Conservation (phyloP, 2,888 invertebrate genomes). For the Operophtera brumata region DNA sequence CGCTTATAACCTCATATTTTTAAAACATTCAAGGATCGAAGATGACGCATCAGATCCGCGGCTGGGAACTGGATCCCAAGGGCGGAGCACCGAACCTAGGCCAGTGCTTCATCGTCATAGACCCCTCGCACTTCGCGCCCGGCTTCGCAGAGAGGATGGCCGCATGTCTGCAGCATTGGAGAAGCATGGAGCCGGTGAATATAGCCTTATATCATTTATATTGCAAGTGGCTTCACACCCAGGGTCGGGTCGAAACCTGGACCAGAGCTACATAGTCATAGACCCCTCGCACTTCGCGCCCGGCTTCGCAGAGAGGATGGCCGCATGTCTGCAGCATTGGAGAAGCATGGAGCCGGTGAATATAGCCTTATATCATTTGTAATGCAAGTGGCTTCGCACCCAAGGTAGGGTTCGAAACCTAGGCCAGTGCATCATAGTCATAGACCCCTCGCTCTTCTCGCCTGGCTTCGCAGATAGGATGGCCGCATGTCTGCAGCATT, state of each 20-base stretch:
- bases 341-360: slow-evolving; percentile 84
- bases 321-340: slow-evolving; percentile 83
- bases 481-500: slow-evolving; percentile 83
- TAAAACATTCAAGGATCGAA: slow-evolving; percentile 64
- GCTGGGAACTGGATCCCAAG: slow-evolving; percentile 84
- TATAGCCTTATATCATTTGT: not conserved
- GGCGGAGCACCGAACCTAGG: slow-evolving; percentile 87
- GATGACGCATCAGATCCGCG: slow-evolving; percentile 86
- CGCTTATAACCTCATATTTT: too few relatives aligned
- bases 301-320: slow-evolving; percentile 87
- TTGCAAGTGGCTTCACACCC: slow-evolving; percentile 49
- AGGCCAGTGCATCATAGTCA: slow-evolving; percentile 93
- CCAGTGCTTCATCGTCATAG: slow-evolving; percentile 93
- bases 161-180: slow-evolving; percentile 84
- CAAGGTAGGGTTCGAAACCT: slow-evolving; percentile 83
- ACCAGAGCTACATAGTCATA: slow-evolving; percentile 94
- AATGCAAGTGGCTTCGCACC: slow-evolving; percentile 46
- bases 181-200: slow-evolving; percentile 83
- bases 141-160: slow-evolving; percentile 87
- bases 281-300: slow-evolving; percentile 91
- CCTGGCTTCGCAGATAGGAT: slow-evolving; percentile 89
- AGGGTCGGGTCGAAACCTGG: slow-evolving; percentile 84
- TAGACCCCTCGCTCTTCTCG: slow-evolving; percentile 91
- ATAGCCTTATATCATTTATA: not conserved
- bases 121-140: slow-evolving; percentile 90